Evolutionary conservation across 2,113 vertebrate genomes (phyloP).

Genomic region (Casuarius casuarius): DNA sequence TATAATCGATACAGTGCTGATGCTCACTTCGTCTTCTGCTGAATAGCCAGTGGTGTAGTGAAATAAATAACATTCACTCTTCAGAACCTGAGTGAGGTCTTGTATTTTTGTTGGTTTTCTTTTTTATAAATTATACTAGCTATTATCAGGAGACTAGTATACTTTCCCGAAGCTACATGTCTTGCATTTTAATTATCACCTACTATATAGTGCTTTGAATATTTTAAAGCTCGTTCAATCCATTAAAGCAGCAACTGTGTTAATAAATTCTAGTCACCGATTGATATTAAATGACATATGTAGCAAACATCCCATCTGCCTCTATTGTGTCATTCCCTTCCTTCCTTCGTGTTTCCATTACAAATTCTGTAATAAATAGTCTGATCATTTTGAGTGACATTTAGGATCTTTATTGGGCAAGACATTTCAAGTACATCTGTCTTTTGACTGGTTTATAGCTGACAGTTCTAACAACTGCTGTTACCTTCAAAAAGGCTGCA

Average conservation of each 20-base stretch:
- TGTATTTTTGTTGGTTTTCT: not conserved
- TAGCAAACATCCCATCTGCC: constrained; percentile 25
- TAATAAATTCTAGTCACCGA: constrained; percentile 42
- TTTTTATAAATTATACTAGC: not conserved
- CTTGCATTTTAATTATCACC: constrained; percentile 18
- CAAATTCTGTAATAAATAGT: constrained; percentile 53
- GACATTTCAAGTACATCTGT: constrained; percentile 53
- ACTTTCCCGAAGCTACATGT: not conserved
- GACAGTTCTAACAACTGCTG: constrained; percentile 50
- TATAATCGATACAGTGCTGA: not conserved
- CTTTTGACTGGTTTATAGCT: constrained; percentile 43
- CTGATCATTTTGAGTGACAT: constrained; percentile 62
- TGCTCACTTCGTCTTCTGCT: not conserved
- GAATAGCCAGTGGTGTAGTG: not conserved
- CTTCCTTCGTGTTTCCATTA: constrained; percentile 44
- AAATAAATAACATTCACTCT: not conserved
- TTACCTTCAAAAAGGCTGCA: constrained; percentile 28
- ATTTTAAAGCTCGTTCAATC: not conserved
- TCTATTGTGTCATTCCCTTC: not conserved
- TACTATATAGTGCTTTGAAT: not conserved
- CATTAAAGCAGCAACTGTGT: constrained; percentile 24
- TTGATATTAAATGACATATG: constrained; percentile 41
- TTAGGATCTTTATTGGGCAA: constrained; percentile 52
- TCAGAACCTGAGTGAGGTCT: not conserved
- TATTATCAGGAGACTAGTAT: not conserved